These are phyloP conservation scores for Megaceryle alcyon DNA, from an alignment of 2,797 vertebrate species.

Conservation along the genomic window DNA sequence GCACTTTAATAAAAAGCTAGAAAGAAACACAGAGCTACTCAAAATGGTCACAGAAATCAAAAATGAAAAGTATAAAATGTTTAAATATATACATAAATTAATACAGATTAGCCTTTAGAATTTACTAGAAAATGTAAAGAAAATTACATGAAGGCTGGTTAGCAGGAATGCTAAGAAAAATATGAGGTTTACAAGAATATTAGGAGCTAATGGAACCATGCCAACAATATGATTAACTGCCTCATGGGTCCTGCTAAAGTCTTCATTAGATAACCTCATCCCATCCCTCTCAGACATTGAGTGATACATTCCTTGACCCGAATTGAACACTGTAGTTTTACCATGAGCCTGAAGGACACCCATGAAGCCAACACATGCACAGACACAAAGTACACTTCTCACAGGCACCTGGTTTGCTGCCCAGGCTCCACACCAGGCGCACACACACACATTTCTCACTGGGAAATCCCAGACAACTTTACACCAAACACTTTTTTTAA, in stretches of 20 bases:
- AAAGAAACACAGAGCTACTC: not conserved
- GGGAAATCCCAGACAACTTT: not conserved
- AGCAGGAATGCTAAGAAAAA: not conserved
- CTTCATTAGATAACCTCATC: not conserved
- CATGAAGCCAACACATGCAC: not conserved
- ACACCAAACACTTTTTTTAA: not conserved
- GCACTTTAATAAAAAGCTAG: not conserved
- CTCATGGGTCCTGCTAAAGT: not conserved
- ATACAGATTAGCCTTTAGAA: not conserved
- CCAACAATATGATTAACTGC: not conserved
- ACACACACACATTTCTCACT: fast-evolving
- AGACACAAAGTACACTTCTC: not conserved
- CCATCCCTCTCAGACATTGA: fast-evolving
- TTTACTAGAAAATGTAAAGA: not conserved
- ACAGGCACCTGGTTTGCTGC: not conserved
- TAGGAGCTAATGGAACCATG: not conserved
- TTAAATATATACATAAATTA: not conserved
- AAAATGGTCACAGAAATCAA: not conserved
- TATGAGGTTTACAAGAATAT: not conserved
- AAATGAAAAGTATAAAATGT: not conserved
- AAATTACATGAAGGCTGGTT: not conserved
- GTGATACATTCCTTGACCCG: not conserved
- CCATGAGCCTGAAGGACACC: not conserved
- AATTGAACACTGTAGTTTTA: fast-evolving
- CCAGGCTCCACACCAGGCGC: not conserved